Percentiles rank a stretch among this genome's conserved stretches.
These are phyloP conservation scores for Petrolisthes manimaculis DNA, from an alignment of 2,888 invertebrate genomes.

Conservation along the genomic window DNA sequence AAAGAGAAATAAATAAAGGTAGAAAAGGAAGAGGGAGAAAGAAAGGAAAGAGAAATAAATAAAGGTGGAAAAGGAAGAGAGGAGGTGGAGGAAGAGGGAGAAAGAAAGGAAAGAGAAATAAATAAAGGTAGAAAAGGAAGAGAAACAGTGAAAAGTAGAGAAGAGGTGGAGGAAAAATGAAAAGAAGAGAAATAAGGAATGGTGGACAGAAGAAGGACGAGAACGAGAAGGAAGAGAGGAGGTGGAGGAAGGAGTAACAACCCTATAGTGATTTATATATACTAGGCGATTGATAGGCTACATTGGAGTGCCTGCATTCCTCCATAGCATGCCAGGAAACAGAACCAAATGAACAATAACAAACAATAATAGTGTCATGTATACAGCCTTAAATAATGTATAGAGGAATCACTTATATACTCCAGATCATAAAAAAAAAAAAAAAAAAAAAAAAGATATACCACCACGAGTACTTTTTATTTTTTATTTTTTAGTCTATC, in stretches of 20 bases:
- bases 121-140: not conserved
- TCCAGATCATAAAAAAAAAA: not conserved
- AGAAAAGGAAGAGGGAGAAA: not conserved
- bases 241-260: not conserved
- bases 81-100: not conserved
- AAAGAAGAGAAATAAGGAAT: not conserved
- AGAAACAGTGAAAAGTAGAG: not conserved
- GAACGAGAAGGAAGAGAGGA: not conserved
- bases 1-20: not conserved
- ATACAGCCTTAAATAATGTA: not conserved
- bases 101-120: not conserved
- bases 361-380: not conserved
- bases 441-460: not conserved
- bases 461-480: no score
- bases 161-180: not conserved
- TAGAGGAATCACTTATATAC: not conserved
- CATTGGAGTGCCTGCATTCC: not conserved
- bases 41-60: not conserved
- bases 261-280: not conserved
- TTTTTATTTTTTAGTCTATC: no score
- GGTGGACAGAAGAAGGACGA: not conserved
- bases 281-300: not conserved
- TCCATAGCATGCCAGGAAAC: no score
- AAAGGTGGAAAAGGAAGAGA: not conserved
- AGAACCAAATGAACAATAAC: not conserved